Percentiles rank a stretch among this genome's conserved stretches.
Evolutionary conservation across 2,888 invertebrate species (phyloP).

Genomic region (Cheilosia urbana): DNA sequence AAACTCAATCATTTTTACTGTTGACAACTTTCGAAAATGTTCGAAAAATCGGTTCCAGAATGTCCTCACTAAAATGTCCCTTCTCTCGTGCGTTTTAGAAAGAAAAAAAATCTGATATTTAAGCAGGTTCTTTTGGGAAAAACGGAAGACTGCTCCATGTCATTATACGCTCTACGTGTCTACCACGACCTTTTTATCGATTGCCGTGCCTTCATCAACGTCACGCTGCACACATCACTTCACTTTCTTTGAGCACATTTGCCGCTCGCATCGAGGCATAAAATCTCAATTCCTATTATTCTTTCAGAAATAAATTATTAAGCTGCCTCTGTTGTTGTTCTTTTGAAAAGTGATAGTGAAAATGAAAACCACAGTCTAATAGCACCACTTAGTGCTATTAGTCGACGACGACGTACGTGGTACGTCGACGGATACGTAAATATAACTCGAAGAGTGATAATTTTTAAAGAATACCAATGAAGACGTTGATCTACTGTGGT

Average conservation of each 20-base stretch:
- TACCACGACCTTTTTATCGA: too few relatives aligned
- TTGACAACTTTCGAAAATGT: too few relatives aligned
- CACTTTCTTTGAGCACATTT: neutral
- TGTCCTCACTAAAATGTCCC: too few relatives aligned
- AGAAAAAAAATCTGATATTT: too few relatives aligned
- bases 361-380: neutral
- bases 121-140: too few relatives aligned
- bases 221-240: too few relatives aligned
- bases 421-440: neutral
- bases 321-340: neutral
- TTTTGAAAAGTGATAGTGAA: conserved; percentile 7
- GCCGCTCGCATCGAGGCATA: neutral
- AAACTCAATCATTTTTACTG: too few relatives aligned
- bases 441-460: neutral
- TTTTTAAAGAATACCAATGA: conserved; percentile 13
- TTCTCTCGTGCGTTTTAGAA: too few relatives aligned
- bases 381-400: neutral
- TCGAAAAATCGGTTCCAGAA: too few relatives aligned
- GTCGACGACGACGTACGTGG: neutral
- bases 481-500: neutral
- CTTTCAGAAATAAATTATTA: neutral
- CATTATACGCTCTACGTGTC: too few relatives aligned
- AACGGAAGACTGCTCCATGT: too few relatives aligned
- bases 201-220: too few relatives aligned
- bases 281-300: neutral